Conservation (phyloP, 1,140 invertebrate species). For the Solen grandis region DNA sequence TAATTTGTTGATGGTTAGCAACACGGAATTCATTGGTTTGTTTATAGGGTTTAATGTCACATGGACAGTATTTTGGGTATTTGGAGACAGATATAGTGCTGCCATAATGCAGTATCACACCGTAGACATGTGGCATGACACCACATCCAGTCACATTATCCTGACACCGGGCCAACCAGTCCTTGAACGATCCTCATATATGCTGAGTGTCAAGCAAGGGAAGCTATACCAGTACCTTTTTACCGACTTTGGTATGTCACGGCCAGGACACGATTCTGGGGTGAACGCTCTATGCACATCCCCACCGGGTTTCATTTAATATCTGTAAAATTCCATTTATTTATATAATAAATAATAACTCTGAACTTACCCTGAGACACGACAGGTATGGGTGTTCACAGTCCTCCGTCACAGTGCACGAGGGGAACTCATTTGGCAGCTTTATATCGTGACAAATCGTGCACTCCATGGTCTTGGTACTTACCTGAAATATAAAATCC, state of each 20-base stretch:
- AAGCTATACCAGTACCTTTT: neutral
- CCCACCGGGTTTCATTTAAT: neutral
- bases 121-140: too few relatives aligned
- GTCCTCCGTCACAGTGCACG: constrained; percentile 27
- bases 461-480: too few relatives aligned
- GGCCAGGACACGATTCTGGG: neutral
- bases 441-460: constrained; percentile 47
- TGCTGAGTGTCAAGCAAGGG: too few relatives aligned
- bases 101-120: too few relatives aligned
- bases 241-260: neutral
- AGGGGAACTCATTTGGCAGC: constrained; percentile 59
- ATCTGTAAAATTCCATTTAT: neutral
- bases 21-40: neutral
- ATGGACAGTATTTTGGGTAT: too few relatives aligned
- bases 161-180: too few relatives aligned
- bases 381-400: constrained; percentile 58
- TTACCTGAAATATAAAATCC: too few relatives aligned
- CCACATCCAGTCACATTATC: too few relatives aligned
- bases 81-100: too few relatives aligned
- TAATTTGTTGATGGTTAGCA: neutral
- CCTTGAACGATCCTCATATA: too few relatives aligned
- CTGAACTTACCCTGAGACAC: constrained; percentile 52
- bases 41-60: too few relatives aligned
- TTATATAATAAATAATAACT: neutral
- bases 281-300: neutral